Percentiles rank a stretch among this genome's conserved stretches.
These are phyloP conservation scores for Macquaria australasica DNA, from an alignment of 2,113 vertebrate species.

Conservation along the genomic window DNA sequence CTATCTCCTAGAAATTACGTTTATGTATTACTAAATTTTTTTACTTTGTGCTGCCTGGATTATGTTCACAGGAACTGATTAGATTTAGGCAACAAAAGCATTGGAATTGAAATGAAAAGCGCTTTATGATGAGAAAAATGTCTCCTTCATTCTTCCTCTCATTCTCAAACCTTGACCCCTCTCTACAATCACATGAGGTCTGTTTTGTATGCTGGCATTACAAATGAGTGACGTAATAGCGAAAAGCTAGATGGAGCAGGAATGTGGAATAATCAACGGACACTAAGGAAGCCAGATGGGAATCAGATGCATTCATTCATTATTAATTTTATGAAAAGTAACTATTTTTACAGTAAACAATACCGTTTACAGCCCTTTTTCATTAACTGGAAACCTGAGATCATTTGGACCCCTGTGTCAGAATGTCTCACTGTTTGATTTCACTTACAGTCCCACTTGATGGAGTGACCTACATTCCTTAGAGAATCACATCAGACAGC, in stretches of 20 bases:
- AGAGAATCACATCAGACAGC: conserved; percentile 49
- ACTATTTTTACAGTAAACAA: conserved; percentile 32
- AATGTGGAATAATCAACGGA: not conserved
- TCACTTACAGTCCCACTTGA: conserved; percentile 35
- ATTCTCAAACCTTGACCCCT: not conserved
- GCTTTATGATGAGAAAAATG: not conserved
- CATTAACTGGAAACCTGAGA: conserved; percentile 26
- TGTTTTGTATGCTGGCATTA: not conserved
- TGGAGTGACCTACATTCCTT: conserved; percentile 59
- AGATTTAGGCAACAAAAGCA: too few relatives aligned
- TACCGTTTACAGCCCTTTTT: conserved; percentile 23
- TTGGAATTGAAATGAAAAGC: not conserved
- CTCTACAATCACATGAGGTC: not conserved
- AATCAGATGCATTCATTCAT: not conserved
- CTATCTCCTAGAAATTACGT: too few relatives aligned
- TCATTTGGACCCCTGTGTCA: conserved; percentile 27
- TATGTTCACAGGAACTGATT: too few relatives aligned
- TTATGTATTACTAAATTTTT: too few relatives aligned
- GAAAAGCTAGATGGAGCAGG: conserved; percentile 4
- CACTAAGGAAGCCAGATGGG: not conserved
- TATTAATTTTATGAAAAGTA: conserved; percentile 1
- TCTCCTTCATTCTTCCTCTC: not conserved
- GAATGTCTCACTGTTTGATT: conserved; percentile 42
- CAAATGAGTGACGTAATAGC: not conserved
- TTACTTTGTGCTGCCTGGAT: too few relatives aligned